phyloP scores from a whole-genome alignment of 53 echinoderm and acorn worm genomes.

The Temnopleurus reevesii region DNA sequence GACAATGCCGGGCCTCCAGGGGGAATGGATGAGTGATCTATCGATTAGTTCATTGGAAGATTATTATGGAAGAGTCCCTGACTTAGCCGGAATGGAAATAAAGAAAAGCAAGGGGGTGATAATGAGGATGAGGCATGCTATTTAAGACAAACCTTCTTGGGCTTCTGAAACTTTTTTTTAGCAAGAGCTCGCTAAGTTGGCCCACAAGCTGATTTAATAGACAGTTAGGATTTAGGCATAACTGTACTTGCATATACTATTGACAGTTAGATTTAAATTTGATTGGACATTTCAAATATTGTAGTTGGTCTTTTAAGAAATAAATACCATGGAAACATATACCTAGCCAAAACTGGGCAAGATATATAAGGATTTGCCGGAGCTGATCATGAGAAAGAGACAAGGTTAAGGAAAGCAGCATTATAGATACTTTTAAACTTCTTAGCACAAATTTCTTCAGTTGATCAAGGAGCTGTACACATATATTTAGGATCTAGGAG shows the following conservation, averaged over 20 bases:
- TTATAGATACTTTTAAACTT: no score
- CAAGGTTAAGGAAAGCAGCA: no score
- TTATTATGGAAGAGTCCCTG: constrained; percentile 25
- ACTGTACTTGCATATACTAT: not conserved
- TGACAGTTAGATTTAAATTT: constrained; percentile 46
- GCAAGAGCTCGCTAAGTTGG: constrained; percentile 19
- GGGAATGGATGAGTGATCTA: constrained; percentile 26
- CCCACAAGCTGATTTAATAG: not conserved
- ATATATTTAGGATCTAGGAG: no score
- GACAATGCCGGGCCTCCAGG: not conserved
- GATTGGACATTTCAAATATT: no score
- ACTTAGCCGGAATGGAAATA: not conserved
- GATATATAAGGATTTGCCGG: no score
- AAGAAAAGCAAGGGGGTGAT: constrained; percentile 19
- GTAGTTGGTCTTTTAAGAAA: no score
- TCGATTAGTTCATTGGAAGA: not conserved
- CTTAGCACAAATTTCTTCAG: no score
- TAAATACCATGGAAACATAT: no score
- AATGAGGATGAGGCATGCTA: not conserved
- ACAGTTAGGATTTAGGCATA: not conserved
- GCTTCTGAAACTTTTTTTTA: not conserved
- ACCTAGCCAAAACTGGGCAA: no score
- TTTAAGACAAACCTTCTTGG: not conserved
- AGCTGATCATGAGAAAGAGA: no score
- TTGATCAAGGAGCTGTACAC: no score